phyloP scores from a whole-genome alignment of 2,113 vertebrate species.

The Microcebus jonahi region DNA sequence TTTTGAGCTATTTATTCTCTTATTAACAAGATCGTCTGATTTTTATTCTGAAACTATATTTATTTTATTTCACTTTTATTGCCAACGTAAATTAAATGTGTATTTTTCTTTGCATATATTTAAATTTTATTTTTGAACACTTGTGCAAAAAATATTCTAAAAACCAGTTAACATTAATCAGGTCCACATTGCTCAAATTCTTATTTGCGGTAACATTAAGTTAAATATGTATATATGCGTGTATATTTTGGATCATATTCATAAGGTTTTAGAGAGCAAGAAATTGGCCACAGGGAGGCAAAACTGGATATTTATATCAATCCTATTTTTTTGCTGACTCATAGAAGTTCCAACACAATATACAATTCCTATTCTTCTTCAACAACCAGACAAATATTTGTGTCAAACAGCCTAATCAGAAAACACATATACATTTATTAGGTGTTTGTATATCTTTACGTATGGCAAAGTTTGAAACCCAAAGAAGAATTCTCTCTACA shows the following conservation, averaged over 20 bases:
- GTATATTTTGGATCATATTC: slow-evolving; percentile 61
- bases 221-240: slow-evolving; percentile 52
- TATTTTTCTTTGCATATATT: slow-evolving; percentile 73
- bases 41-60: slow-evolving; percentile 71
- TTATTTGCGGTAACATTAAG: slow-evolving; percentile 65
- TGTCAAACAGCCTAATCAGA: slow-evolving; percentile 50
- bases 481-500: background rate
- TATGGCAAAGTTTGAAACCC: slow-evolving; percentile 34
- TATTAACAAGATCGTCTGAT: slow-evolving; percentile 63
- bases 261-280: slow-evolving; percentile 63
- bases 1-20: slow-evolving; percentile 68
- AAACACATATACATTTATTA: slow-evolving; percentile 30
- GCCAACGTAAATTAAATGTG: slow-evolving; percentile 67
- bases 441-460: slow-evolving; percentile 51
- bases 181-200: slow-evolving; percentile 73
- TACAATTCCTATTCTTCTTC: slow-evolving; percentile 61
- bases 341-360: slow-evolving; percentile 53
- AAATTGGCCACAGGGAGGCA: slow-evolving; percentile 38
- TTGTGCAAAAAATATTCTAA: slow-evolving; percentile 71
- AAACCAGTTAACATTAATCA: slow-evolving; percentile 69
- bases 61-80: slow-evolving; percentile 70
- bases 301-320: slow-evolving; percentile 58
- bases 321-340: slow-evolving; percentile 51
- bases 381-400: slow-evolving; percentile 62
- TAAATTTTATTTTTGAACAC: slow-evolving; percentile 76